Conservation (phyloP, 2,888 invertebrate species). For the Rhorus exstirpatorius region DNA sequence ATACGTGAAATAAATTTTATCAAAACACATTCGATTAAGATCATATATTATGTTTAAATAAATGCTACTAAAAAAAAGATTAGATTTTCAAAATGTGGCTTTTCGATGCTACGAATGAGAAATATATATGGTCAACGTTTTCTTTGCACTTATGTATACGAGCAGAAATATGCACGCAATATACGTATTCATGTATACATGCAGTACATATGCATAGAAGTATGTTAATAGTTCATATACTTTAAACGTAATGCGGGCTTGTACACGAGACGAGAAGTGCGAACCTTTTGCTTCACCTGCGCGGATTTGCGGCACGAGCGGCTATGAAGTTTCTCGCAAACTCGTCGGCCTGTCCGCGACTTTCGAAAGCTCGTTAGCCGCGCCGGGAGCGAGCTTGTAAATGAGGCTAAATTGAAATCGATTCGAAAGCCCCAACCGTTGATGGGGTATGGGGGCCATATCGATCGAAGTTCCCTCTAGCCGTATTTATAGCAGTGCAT, state of each 20-base stretch:
- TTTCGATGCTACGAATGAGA: too few relatives aligned
- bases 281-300: constrained; percentile 50
- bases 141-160: too few relatives aligned
- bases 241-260: constrained; percentile 28
- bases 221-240: not conserved
- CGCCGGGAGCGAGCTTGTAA: constrained; percentile 81
- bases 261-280: constrained; percentile 36
- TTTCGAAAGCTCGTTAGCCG: constrained; percentile 85
- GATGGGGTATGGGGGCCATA: constrained; percentile 61
- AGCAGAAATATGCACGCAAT: too few relatives aligned
- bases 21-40: too few relatives aligned
- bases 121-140: too few relatives aligned
- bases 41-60: too few relatives aligned
- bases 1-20: too few relatives aligned
- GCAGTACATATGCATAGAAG: constrained; percentile 10
- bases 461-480: constrained; percentile 62
- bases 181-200: too few relatives aligned
- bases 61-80: too few relatives aligned
- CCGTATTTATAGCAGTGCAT: constrained; percentile 50
- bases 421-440: constrained; percentile 75
- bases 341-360: constrained; percentile 84
- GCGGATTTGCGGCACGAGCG: constrained; percentile 54
- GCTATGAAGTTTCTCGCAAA: constrained; percentile 76
- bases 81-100: too few relatives aligned
- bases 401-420: constrained; percentile 86